Percentiles rank a stretch among this genome's conserved stretches.
Evolutionary conservation across 64 coral and sea anemone genomes (phyloP).

Genomic region (Exaiptasia diaphana): DNA sequence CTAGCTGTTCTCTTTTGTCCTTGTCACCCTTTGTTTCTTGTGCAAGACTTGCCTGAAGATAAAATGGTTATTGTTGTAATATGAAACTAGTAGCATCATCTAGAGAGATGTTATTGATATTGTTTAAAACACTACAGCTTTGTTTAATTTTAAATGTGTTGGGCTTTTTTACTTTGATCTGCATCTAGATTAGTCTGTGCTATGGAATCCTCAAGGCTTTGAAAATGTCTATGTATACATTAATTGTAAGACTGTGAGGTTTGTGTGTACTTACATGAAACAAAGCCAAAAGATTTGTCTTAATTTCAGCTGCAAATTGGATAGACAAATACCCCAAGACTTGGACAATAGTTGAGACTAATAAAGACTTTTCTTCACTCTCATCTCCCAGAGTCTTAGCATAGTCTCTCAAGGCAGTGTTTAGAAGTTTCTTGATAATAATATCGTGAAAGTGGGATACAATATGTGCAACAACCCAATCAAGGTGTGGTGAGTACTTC

Average conservation of each 20-base stretch:
- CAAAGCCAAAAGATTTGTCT: constrained; percentile 56
- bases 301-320: constrained; percentile 80
- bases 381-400: constrained; percentile 10
- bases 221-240: no score
- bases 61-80: no score
- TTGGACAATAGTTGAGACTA: constrained; percentile 77
- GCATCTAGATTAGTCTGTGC: no score
- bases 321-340: constrained; percentile 75
- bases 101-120: no score
- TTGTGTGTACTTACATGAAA: constrained; percentile 79
- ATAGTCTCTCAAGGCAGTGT: constrained; percentile 79
- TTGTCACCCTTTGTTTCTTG: constrained; percentile 4
- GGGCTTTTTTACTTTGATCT: no score
- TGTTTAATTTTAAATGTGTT: no score
- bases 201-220: no score
- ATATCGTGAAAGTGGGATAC: constrained; percentile 81
- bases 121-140: no score
- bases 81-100: no score
- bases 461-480: constrained; percentile 96
- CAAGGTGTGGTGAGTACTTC: constrained; percentile 89
- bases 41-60: constrained; percentile 50
- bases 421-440: constrained; percentile 80
- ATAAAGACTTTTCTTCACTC: constrained; percentile 60
- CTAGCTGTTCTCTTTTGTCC: constrained; percentile 40
- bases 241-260: no score